Evolutionary conservation across 2,113 vertebrate genomes (phyloP).

Genomic region (Grantiella picta): DNA sequence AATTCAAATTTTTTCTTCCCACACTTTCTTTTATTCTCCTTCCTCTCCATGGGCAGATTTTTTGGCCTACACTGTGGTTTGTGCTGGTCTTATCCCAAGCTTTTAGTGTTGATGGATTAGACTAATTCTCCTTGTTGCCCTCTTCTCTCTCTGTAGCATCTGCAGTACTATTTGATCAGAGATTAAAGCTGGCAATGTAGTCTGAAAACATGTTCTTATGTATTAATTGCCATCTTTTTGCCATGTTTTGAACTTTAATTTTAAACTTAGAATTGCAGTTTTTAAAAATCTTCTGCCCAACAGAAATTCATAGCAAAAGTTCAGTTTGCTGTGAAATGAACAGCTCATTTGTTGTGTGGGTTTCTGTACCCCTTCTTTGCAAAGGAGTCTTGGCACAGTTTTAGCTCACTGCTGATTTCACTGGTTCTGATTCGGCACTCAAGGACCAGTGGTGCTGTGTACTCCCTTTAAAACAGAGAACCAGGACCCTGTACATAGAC

Average conservation of each 20-base stretch:
- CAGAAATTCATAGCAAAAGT: not conserved
- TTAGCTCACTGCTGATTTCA: not conserved
- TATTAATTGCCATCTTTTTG: not conserved
- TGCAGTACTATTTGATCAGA: not conserved
- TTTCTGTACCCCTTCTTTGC: not conserved
- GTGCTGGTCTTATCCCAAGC: not conserved
- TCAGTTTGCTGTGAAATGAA: not conserved
- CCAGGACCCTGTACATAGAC: not conserved
- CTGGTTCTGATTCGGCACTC: not conserved
- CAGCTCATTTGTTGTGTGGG: rapidly evolving
- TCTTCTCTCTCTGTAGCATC: not conserved
- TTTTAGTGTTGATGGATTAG: not conserved
- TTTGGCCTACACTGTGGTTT: not conserved
- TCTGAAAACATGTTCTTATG: not conserved
- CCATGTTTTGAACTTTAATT: not conserved
- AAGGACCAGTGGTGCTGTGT: not conserved
- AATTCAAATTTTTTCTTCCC: not conserved
- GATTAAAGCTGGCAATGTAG: not conserved
- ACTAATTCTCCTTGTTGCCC: not conserved
- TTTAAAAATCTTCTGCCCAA: not conserved
- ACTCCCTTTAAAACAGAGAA: not conserved
- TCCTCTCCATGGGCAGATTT: not conserved
- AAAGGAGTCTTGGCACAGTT: not conserved
- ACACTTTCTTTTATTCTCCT: not conserved
- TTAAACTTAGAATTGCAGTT: not conserved